Conservation (phyloP, 2,113 vertebrate species). For the Pica pica region DNA sequence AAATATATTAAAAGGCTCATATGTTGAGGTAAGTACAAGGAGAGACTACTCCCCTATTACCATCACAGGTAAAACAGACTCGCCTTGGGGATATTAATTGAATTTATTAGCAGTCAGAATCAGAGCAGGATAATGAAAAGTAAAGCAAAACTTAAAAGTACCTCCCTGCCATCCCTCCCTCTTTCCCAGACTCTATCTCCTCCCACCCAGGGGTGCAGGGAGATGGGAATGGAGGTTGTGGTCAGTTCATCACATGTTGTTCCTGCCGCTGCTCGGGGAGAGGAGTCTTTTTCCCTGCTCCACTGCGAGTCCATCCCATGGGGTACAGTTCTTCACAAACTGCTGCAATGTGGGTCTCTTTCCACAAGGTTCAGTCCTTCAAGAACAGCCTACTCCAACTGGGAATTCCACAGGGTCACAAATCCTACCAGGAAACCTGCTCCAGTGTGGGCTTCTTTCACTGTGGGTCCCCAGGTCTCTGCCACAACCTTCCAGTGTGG, state of each 20-base stretch:
- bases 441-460: not conserved
- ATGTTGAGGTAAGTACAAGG: not conserved
- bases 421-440: not conserved
- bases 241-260: not conserved
- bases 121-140: not conserved
- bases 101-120: not conserved
- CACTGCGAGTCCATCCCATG: no score
- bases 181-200: not conserved
- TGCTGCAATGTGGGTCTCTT: not conserved
- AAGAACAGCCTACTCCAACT: not conserved
- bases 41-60: not conserved
- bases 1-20: not conserved
- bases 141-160: not conserved
- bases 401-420: not conserved
- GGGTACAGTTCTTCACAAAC: not conserved
- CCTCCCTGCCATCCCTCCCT: not conserved
- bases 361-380: not conserved
- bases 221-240: not conserved
- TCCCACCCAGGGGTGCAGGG: not conserved
- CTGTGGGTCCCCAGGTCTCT: not conserved
- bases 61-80: not conserved
- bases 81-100: accelerated
- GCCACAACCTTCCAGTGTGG: not conserved
- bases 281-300: not conserved
- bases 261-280: not conserved